Conservation (phyloP, 2,113 vertebrate species). For the Odontesthes bonariensis region DNA sequence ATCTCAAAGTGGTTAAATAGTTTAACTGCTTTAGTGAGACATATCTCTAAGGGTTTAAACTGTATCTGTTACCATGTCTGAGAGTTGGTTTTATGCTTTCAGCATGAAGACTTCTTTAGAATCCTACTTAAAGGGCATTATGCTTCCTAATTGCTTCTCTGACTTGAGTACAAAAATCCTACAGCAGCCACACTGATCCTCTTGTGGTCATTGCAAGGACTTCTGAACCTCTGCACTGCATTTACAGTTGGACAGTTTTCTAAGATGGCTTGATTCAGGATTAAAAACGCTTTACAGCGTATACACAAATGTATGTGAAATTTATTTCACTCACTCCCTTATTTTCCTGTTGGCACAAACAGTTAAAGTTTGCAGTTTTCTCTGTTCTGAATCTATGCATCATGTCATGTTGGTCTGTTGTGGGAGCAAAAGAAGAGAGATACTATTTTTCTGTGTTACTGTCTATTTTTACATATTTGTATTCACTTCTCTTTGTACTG, state of each 20-base stretch:
- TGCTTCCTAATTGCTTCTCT: neutral
- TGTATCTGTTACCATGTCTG: conserved; percentile 1
- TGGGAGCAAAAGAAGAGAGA: neutral
- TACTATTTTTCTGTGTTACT: conserved; percentile 9
- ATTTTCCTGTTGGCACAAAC: conserved; percentile 30
- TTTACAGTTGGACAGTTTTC: conserved; percentile 5
- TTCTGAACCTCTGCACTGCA: neutral
- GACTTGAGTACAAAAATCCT: neutral
- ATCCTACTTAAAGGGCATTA: conserved; percentile 23
- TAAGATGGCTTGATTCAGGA: conserved; percentile 15
- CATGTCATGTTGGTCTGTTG: conserved; percentile 17
- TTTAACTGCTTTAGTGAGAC: neutral
- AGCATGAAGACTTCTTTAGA: neutral
- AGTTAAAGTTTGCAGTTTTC: neutral
- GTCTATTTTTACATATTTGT: conserved; percentile 21
- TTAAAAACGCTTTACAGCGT: conserved; percentile 49
- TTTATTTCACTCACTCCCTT: conserved; percentile 2
- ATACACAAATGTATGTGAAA: conserved; percentile 33
- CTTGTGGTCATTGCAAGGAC: conserved; percentile 11
- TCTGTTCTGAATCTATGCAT: conserved; percentile 27
- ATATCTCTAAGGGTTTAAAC: conserved; percentile 5
- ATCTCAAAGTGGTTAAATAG: neutral
- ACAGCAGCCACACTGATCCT: neutral
- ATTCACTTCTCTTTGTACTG: conserved; percentile 14
- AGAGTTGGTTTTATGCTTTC: neutral